phyloP scores from a whole-genome alignment of 2,888 invertebrate species.

The Tetranychus piercei region DNA sequence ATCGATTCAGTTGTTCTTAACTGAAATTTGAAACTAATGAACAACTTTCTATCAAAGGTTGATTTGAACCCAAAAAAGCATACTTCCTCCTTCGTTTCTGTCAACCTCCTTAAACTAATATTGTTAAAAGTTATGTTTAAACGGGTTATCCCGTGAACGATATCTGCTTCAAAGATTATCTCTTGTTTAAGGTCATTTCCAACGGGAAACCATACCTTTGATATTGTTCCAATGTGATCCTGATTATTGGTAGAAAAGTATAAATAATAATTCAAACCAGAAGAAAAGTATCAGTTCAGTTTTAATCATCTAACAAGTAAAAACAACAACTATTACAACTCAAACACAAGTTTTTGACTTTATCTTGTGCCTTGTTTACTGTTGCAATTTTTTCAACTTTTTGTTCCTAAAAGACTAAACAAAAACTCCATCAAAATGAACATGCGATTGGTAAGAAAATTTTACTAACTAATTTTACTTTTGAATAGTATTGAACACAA shows the following conservation, averaged over 20 bases:
- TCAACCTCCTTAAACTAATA: too few relatives aligned
- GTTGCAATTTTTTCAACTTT: not conserved
- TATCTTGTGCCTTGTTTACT: not conserved
- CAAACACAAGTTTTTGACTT: not conserved
- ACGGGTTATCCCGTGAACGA: not conserved
- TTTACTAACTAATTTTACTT: not conserved
- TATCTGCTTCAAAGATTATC: not conserved
- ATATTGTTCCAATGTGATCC: not conserved
- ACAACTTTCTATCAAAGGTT: too few relatives aligned
- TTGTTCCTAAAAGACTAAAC: not conserved
- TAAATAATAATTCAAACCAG: too few relatives aligned
- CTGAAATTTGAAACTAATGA: slow-evolving; percentile 77
- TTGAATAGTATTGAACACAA: not conserved
- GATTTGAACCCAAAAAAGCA: too few relatives aligned
- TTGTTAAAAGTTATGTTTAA: not conserved
- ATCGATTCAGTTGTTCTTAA: slow-evolving; percentile 89
- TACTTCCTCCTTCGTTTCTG: too few relatives aligned
- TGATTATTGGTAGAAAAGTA: not conserved
- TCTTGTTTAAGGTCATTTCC: not conserved
- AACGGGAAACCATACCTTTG: not conserved
- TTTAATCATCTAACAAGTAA: too few relatives aligned
- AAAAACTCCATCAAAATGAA: not conserved
- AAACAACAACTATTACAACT: too few relatives aligned
- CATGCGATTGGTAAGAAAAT: not conserved
- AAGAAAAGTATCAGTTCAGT: too few relatives aligned